These are phyloP conservation scores for Sarcophaga rosellei DNA, from an alignment of 2,888 invertebrate genomes.

Conservation along the genomic window DNA sequence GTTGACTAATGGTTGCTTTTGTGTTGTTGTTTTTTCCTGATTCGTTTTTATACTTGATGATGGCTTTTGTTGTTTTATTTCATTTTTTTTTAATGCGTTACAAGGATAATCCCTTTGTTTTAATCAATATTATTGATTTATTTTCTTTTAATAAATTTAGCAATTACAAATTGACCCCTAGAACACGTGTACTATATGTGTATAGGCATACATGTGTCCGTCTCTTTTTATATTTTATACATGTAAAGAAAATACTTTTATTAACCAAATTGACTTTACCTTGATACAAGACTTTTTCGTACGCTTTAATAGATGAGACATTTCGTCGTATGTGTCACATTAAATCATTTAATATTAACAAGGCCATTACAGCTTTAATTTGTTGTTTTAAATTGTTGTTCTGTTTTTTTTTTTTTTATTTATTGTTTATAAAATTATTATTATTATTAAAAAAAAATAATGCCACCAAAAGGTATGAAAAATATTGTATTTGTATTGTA, in stretches of 20 bases:
- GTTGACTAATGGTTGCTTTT: not conserved
- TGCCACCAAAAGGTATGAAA: conserved; percentile 15
- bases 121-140: conserved; percentile 67
- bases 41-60: not conserved
- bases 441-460: conserved; percentile 27
- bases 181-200: not conserved
- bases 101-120: conserved; percentile 62
- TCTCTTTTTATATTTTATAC: not conserved
- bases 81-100: conserved; percentile 40
- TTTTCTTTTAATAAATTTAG: conserved; percentile 37
- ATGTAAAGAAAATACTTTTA: not conserved
- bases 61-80: conserved; percentile 29
- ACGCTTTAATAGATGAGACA: conserved; percentile 80
- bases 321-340: conserved; percentile 63
- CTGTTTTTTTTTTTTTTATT: conserved; percentile 2
- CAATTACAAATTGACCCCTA: conserved; percentile 12
- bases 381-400: conserved; percentile 21
- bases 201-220: not conserved
- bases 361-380: conserved; percentile 51
- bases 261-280: conserved; percentile 72
- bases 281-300: conserved; percentile 80
- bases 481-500: conserved; percentile 19
- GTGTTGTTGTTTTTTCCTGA: not conserved
- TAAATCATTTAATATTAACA: conserved; percentile 35
- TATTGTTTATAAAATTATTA: conserved; percentile 37